Percentiles rank a stretch among this genome's conserved stretches.
These are phyloP conservation scores for Willowsia nigromaculata DNA, from an alignment of 2,888 invertebrate species.

Conservation along the genomic window DNA sequence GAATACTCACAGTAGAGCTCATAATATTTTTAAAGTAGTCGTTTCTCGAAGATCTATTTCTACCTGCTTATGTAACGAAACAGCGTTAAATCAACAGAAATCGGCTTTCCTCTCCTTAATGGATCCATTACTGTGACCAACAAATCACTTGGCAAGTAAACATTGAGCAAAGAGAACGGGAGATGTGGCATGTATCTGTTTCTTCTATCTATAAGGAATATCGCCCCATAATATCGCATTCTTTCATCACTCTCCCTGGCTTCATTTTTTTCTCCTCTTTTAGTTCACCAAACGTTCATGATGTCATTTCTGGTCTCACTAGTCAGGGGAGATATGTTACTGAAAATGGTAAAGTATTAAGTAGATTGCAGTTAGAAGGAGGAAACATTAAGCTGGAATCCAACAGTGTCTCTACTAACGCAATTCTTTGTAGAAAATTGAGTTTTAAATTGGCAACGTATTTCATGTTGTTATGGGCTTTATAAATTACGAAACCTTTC, in stretches of 20 bases:
- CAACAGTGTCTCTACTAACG: conserved; percentile 38
- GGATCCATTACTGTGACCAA: conserved; percentile 71
- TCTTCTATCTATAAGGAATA: conserved; percentile 11
- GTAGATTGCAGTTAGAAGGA: conserved; percentile 10
- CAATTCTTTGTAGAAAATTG: conserved; percentile 53
- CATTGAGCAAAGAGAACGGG: conserved; percentile 32
- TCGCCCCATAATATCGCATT: not conserved
- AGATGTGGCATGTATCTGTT: conserved; percentile 11
- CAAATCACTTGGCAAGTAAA: conserved; percentile 70
- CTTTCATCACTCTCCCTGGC: conserved; percentile 16
- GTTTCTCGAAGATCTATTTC: conserved; percentile 63
- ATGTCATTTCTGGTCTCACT: conserved; percentile 21
- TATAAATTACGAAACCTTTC: not conserved
- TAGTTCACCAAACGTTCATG: not conserved
- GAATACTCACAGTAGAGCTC: conserved; percentile 28
- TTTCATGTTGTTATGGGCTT: conserved; percentile 21
- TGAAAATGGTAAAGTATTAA: conserved; percentile 9
- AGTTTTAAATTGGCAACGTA: conserved; percentile 61
- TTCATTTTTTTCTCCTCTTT: conserved; percentile 16
- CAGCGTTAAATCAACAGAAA: conserved; percentile 73
- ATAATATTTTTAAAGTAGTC: conserved; percentile 67
- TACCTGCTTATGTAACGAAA: conserved; percentile 68
- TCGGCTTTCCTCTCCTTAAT: conserved; percentile 72
- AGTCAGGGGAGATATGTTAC: not conserved
- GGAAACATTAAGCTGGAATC: conserved; percentile 50